A percentile compares a stretch with the other conserved stretches of the same genome.
These are phyloP conservation scores for Mormyrus hasselquistii DNA, from an alignment of 2,797 vertebrate species.

Conservation along the genomic window DNA sequence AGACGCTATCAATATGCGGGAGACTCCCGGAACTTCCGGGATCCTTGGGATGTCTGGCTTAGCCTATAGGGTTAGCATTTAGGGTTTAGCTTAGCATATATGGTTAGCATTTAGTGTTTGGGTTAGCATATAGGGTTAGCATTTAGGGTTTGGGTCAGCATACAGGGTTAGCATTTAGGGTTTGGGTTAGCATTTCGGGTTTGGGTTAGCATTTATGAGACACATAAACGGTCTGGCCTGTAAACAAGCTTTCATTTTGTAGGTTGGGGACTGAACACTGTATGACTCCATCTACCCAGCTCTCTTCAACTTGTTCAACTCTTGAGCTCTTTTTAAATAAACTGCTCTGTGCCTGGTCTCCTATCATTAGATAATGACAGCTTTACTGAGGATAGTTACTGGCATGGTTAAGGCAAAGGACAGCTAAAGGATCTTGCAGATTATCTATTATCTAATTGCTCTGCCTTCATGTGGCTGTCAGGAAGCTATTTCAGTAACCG, in stretches of 20 bases:
- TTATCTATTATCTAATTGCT: slow-evolving; percentile 61
- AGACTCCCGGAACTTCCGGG: no score
- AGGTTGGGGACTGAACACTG: background rate
- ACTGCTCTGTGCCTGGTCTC: slow-evolving; percentile 45
- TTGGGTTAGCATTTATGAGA: background rate
- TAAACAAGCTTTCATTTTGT: background rate
- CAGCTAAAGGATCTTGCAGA: slow-evolving; percentile 44
- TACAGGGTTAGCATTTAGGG: no score
- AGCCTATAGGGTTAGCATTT: background rate
- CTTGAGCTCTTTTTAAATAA: slow-evolving; percentile 48
- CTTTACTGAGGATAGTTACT: slow-evolving; percentile 55
- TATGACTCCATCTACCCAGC: background rate
- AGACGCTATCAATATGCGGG: no score
- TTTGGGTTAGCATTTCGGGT: no score
- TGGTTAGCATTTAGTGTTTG: no score
- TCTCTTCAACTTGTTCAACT: slow-evolving; percentile 27
- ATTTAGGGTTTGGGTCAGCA: no score
- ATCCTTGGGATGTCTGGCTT: background rate
- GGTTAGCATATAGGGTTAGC: no score
- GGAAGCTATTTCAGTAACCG: slow-evolving; percentile 35
- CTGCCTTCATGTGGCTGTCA: slow-evolving; percentile 29
- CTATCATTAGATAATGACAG: slow-evolving; percentile 54
- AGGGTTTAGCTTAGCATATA: background rate
- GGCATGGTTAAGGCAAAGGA: slow-evolving; percentile 29
- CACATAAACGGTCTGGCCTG: background rate